A percentile compares a stretch with the other conserved stretches of the same genome.
Evolutionary conservation across 64 coral and sea anemone genomes (phyloP).

Genomic region (Acropora yongei): DNA sequence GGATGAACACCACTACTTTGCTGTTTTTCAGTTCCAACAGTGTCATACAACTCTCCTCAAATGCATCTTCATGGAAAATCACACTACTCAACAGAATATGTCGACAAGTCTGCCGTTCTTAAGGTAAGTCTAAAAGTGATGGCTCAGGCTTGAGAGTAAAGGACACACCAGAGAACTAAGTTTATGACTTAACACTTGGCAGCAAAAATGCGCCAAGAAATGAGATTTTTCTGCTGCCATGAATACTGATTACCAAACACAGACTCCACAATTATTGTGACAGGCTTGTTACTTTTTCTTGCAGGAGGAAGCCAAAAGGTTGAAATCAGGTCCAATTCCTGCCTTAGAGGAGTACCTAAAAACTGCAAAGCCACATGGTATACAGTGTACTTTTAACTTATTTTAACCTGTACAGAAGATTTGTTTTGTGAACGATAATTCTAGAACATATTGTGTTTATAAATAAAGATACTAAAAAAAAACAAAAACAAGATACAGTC

Average conservation of each 20-base stretch:
- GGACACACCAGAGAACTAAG: background rate
- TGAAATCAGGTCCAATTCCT: constrained; percentile 80
- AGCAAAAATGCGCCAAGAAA: background rate
- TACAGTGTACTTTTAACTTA: background rate
- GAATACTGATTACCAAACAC: too few relatives aligned
- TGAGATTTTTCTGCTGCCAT: background rate
- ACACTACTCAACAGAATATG: constrained; percentile 82
- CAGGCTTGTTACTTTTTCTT: background rate
- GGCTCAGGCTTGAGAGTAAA: background rate
- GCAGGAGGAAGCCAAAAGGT: constrained; percentile 37
- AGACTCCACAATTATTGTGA: background rate
- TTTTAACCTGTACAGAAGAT: background rate
- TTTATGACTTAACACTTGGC: background rate
- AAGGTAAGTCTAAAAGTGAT: background rate
- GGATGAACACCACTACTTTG: background rate
- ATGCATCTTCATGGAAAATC: constrained; percentile 87
- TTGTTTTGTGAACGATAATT: background rate
- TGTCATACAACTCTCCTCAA: constrained; percentile 72
- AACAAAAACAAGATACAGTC: too few relatives aligned
- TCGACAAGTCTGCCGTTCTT: constrained; percentile 60
- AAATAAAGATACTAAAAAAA: too few relatives aligned
- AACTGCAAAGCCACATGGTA: constrained; percentile 91
- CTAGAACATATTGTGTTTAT: too few relatives aligned
- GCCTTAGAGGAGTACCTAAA: constrained; percentile 79
- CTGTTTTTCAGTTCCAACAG: constrained; percentile 73